Percentiles rank a stretch among this genome's conserved stretches.
Evolutionary conservation across 2,888 invertebrate genomes (phyloP).

Genomic region (Himalopsyche tibetana): DNA sequence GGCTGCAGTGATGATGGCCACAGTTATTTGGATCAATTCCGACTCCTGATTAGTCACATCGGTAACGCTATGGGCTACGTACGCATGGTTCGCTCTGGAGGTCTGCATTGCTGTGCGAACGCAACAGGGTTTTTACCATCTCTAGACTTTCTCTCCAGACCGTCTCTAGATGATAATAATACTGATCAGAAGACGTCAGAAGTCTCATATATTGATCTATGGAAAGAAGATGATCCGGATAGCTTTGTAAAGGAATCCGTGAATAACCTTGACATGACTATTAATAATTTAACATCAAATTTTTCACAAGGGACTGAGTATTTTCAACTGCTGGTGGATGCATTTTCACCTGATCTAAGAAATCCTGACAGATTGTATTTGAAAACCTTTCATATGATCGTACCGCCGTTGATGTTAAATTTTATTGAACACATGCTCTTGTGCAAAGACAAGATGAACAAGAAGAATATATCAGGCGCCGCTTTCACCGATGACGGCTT

Average conservation of each 20-base stretch:
- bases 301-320: conserved; percentile 94
- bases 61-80: conserved; percentile 98
- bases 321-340: conserved; percentile 92
- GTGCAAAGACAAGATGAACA: conserved; percentile 94
- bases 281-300: conserved; percentile 87
- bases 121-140: conserved; percentile 93
- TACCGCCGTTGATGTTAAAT: conserved; percentile 95
- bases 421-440: conserved; percentile 95
- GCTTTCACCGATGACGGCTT: conserved; percentile 99
- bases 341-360: conserved; percentile 92
- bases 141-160: conserved; percentile 74
- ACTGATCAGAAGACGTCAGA: conserved; percentile 67
- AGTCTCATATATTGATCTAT: conserved; percentile 73
- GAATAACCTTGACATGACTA: conserved; percentile 85
- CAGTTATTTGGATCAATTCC: conserved; percentile 94
- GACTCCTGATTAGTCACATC: conserved; percentile 94
- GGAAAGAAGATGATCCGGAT: conserved; percentile 79
- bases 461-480: conserved; percentile 91
- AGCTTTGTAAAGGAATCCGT: conserved; percentile 81
- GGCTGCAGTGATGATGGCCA: conserved; percentile 88
- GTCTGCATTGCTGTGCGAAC: conserved; percentile 93
- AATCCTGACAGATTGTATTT: conserved; percentile 92
- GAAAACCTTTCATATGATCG: conserved; percentile 93
- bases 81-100: conserved; percentile 94
- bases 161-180: no score